A percentile compares a stretch with the other conserved stretches of the same genome.
phyloP scores from a whole-genome alignment of 1,140 invertebrate genomes.

The Steinernema khuongi region DNA sequence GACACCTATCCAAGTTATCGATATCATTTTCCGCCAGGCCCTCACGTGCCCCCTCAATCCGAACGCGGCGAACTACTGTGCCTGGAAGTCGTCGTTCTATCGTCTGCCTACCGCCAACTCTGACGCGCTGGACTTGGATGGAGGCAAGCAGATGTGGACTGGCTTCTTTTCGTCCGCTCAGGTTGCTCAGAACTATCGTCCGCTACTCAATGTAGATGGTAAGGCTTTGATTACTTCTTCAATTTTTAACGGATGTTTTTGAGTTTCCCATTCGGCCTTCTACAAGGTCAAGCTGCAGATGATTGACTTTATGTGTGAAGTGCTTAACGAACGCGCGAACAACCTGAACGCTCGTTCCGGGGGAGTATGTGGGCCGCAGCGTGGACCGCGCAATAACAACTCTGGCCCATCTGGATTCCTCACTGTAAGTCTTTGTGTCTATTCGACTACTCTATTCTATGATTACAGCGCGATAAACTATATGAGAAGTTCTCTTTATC shows the following conservation, averaged over 20 bases:
- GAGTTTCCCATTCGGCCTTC: conserved; percentile 49
- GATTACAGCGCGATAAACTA: conserved; percentile 35
- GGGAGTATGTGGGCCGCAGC: conserved; percentile 9
- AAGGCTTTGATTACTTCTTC: neutral
- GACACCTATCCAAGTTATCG: conserved; percentile 43
- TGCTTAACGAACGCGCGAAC: conserved; percentile 27
- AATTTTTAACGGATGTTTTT: conserved; percentile 18
- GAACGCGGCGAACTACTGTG: conserved; percentile 43
- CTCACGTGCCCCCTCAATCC: conserved; percentile 42
- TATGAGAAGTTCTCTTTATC: conserved; percentile 36
- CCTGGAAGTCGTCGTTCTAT: conserved; percentile 49
- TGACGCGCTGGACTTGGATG: conserved; percentile 41
- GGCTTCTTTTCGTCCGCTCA: conserved; percentile 52
- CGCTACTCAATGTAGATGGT: conserved; percentile 46
- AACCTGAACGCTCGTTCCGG: neutral
- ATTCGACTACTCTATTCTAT: neutral
- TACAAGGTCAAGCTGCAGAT: conserved; percentile 43
- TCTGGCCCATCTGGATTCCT: conserved; percentile 2
- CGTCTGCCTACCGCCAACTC: conserved; percentile 34
- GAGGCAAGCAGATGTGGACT: conserved; percentile 50
- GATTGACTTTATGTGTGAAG: conserved; percentile 49
- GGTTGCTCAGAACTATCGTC: conserved; percentile 37
- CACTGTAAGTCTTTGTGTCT: neutral
- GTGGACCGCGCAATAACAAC: neutral
- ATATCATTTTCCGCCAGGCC: conserved; percentile 47